Percentiles rank a stretch among this genome's conserved stretches.
Conservation (phyloP, 2,797 vertebrate species). For the Lagothrix lagotricha region DNA sequence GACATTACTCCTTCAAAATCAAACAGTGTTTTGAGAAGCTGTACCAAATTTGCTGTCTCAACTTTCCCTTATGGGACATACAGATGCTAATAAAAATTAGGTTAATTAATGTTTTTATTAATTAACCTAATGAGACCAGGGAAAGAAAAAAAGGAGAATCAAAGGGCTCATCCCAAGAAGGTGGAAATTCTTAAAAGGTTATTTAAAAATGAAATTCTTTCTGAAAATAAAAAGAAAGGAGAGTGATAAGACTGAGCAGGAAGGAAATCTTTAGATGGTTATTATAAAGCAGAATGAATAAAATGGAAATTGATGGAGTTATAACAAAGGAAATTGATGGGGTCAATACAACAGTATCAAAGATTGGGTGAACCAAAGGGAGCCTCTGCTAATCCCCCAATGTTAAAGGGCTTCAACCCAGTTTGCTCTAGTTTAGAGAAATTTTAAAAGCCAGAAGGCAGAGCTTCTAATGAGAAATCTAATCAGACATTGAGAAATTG, state of each 20-base stretch:
- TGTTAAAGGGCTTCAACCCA: background rate
- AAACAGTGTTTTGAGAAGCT: background rate
- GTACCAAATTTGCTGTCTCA: background rate
- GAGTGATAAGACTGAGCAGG: background rate
- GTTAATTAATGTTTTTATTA: too few relatives aligned
- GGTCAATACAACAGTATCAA: background rate
- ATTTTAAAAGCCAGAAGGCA: background rate
- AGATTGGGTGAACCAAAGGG: background rate
- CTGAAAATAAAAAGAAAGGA: background rate
- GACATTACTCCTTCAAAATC: background rate
- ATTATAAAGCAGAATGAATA: background rate
- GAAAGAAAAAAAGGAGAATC: too few relatives aligned
- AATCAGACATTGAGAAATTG: background rate
- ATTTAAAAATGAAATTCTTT: background rate
- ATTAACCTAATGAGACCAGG: too few relatives aligned
- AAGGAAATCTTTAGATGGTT: background rate
- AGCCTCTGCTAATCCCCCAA: background rate
- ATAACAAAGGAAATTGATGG: background rate
- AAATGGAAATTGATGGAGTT: background rate
- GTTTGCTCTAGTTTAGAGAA: background rate
- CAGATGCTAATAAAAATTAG: background rate
- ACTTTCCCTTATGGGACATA: background rate
- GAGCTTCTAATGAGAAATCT: background rate
- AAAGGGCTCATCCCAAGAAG: background rate
- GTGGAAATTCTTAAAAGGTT: background rate